Conservation (phyloP, 2,888 invertebrate species). For the Spodoptera exigua region DNA sequence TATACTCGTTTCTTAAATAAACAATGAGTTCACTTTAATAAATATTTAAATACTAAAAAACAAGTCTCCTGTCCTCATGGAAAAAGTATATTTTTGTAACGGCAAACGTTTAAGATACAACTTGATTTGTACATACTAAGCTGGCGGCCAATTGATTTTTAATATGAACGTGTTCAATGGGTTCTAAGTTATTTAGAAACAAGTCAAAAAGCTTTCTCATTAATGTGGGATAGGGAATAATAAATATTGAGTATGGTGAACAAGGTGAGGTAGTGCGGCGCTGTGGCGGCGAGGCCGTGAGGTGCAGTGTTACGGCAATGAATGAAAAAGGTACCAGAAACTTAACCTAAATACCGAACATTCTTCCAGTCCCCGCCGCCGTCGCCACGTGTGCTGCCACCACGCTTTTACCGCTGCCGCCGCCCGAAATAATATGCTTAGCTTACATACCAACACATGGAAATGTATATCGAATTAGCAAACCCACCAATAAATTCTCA, state of each 20-base stretch:
- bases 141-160: conserved; percentile 57
- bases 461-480: conserved; percentile 79
- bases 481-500: conserved; percentile 66
- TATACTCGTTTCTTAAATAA: conserved; percentile 40
- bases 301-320: conserved; percentile 86
- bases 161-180: conserved; percentile 47
- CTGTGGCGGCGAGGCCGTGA: conserved; percentile 64
- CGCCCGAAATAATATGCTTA: conserved; percentile 81
- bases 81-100: conserved; percentile 47
- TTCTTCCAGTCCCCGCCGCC: conserved; percentile 81
- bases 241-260: conserved; percentile 71
- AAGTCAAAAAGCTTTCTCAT: conserved; percentile 73
- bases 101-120: conserved; percentile 62
- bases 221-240: conserved; percentile 73
- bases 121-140: conserved; percentile 62
- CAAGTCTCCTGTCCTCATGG: conserved; percentile 56
- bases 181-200: conserved; percentile 64
- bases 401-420: conserved; percentile 82
- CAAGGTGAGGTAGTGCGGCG: conserved; percentile 55
- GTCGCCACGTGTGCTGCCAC: conserved; percentile 82
- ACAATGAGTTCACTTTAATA: conserved; percentile 45
- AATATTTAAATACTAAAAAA: conserved; percentile 55
- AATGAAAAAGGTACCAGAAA: conserved; percentile 88
- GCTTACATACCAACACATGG: conserved; percentile 77
- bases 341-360: conserved; percentile 88